Evolutionary conservation across 2,113 vertebrate species (phyloP), one percentile per base, ranked within the genome.

Genomic region (Calcarius ornatus): DNA sequence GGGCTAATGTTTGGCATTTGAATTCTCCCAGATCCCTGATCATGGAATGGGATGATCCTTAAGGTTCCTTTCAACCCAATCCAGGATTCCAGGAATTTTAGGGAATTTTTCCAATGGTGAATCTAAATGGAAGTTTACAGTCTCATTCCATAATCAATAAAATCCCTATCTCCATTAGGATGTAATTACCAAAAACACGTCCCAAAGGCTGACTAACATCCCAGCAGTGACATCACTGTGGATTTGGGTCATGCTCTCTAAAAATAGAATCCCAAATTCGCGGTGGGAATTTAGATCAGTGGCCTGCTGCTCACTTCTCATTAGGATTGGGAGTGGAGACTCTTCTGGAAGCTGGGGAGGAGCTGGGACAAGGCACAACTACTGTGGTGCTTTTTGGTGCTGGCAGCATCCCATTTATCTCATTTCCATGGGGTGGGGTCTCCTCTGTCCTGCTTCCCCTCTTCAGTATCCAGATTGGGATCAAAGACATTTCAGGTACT

Each of bases 181-280:
- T 51, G 17, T 27, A 69, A 84, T 94, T 80, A 61, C 66, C 79
- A 60, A 31, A 75, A 59, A 3, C 51, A 31, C 1, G 6, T 64
- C 69, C 83, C 2, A 1, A 33, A 28, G 65, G 77, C 76, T 85
- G 87, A 59, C 70, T 89, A 64, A 75, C 77, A 63, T 53, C 75
- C 79, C 66, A 33, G 79, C 72, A 42, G 70, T 61, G 60, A 65
- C 18, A 76, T 76, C 83, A 30, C 75, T 2, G 0, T 13, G 66
- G 93, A 95, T 95, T 94, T 92, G 82, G 89, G 78, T 91, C 89
- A 50, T 0, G 30, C 75, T 79, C 59, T 51, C 53, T 43, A 64
- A 85, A 95, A 95, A 87, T 65, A 95, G 95, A 51, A 87, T 60
- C 87, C 84, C 30, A 80, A 66, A 79, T 77, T 73, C 10, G 2